These are phyloP conservation scores for Haemorhous mexicanus DNA, from an alignment of 2,113 vertebrate genomes.

Conservation along the genomic window DNA sequence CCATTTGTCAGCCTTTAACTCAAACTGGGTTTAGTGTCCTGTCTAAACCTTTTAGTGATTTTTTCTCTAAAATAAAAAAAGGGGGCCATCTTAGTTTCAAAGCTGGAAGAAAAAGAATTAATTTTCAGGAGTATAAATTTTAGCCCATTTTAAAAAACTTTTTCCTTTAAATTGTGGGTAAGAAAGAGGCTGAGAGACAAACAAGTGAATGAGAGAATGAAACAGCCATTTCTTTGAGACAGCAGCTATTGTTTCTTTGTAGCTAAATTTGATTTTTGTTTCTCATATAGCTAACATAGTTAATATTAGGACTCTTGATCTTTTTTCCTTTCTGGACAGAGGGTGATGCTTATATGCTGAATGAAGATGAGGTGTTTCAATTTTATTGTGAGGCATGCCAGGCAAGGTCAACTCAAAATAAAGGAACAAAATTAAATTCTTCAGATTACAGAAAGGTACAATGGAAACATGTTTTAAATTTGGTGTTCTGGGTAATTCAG, in stretches of 20 bases:
- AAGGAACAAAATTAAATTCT: neutral
- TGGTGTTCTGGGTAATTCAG: neutral
- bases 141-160: neutral
- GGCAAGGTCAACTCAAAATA: neutral
- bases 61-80: neutral
- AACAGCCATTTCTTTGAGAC: neutral
- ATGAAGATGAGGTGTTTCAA: neutral
- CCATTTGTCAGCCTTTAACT: neutral
- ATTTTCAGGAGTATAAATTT: neutral
- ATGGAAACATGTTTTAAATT: neutral
- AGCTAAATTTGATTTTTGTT: neutral
- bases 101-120: neutral
- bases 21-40: neutral
- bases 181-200: neutral
- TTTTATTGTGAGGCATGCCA: neutral
- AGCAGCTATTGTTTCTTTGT: neutral
- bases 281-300: neutral
- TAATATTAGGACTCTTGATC: neutral
- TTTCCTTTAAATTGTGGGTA: neutral
- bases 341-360: neutral
- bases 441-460: neutral
- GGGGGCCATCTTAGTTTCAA: fast-evolving
- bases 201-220: neutral
- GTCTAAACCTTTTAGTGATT: neutral
- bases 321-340: neutral